phyloP scores from a whole-genome alignment of 53 echinoderm and acorn worm genomes.

The Astropecten irregularis region DNA sequence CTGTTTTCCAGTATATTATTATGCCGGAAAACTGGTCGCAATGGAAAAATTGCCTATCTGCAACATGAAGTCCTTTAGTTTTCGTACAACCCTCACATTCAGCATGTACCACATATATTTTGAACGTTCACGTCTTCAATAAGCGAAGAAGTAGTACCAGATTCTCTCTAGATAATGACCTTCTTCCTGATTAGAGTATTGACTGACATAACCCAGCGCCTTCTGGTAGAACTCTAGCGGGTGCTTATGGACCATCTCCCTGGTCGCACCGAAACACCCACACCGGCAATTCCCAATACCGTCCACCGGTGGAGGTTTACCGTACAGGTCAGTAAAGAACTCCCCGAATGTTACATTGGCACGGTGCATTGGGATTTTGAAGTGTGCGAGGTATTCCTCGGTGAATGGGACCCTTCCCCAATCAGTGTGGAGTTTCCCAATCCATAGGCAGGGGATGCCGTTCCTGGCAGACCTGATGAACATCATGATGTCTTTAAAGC shows the following conservation, averaged over 20 bases:
- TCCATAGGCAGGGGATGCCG: background rate
- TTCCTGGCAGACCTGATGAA: background rate
- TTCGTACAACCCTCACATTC: too few species aligned
- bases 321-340: background rate
- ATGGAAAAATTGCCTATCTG: background rate
- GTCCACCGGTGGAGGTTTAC: background rate
- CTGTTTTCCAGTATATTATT: too few species aligned
- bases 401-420: background rate
- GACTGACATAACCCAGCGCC: background rate
- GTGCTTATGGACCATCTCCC: constrained; percentile 14
- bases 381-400: background rate
- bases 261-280: constrained; percentile 18
- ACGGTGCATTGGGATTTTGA: background rate
- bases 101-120: too few species aligned
- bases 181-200: background rate
- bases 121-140: too few species aligned
- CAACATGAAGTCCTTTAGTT: too few species aligned
- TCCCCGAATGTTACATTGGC: background rate
- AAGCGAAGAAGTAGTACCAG: background rate
- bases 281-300: background rate
- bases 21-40: background rate
- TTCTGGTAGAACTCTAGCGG: background rate
- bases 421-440: background rate
- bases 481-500: background rate
- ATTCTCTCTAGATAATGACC: constrained; percentile 29